Percentiles rank a stretch among this genome's conserved stretches.
These are phyloP conservation scores for Glyphotaelius pellucidus DNA, from an alignment of 2,888 invertebrate genomes.

Conservation along the genomic window DNA sequence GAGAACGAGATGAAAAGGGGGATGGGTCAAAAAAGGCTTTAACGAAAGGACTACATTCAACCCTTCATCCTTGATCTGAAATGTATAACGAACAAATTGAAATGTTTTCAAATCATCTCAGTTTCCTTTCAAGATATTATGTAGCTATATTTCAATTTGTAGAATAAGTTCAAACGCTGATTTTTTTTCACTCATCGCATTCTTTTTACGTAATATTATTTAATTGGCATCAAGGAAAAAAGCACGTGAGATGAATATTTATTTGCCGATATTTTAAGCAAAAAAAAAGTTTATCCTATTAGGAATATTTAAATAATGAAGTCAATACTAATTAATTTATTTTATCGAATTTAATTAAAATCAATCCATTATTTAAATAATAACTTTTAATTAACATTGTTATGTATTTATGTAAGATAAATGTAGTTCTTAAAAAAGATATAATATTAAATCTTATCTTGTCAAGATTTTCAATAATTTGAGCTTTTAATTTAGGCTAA, in stretches of 20 bases:
- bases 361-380: neutral
- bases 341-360: neutral
- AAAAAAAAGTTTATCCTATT: neutral
- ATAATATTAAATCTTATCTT: too few species aligned
- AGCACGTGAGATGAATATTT: neutral
- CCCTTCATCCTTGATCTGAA: neutral
- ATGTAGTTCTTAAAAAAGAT: too few species aligned
- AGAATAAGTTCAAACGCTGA: neutral
- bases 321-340: neutral
- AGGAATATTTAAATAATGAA: neutral
- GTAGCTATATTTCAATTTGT: too few species aligned
- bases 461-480: too few species aligned
- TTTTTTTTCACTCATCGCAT: neutral
- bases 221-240: neutral
- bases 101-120: neutral
- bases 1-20: neutral
- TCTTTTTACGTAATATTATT: too few species aligned
- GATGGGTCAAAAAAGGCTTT: neutral
- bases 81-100: neutral
- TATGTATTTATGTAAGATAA: too few species aligned
- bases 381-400: too few species aligned
- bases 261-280: neutral
- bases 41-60: neutral
- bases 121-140: neutral
- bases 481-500: too few species aligned